Base-by-base conservation (phyloP, 2,888 invertebrate species). In the Temnothorax unifasciatus region DNA sequence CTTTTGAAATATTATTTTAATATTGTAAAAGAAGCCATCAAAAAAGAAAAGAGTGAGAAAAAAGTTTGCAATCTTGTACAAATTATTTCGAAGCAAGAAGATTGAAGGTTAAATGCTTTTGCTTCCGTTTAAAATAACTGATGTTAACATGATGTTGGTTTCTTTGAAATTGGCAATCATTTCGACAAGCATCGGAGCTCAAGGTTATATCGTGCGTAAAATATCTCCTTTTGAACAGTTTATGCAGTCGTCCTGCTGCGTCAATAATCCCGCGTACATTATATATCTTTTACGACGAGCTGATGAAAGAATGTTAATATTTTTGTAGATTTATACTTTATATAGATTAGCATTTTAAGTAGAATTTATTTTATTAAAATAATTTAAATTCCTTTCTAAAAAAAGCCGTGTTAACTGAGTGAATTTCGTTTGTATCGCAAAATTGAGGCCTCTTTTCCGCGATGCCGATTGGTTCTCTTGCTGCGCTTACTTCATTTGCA, bases 91-190 rank as follows among this genome's bases (percentile, higher is more conserved):
- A 21, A 15, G 5, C 9, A 4, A 34, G 15, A 47, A 29, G 18
- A 47, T 68, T 2, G 47, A 68, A 71, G 52, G 52, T 34, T 52
- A 50, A 50, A 9, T 71, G 13, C 6, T 38, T 59, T 47, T 63
- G 21, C 29, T 44, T 59, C 44, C 44, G 1, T 34, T 61, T 75
- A 41, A 73, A 41, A 73, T 57, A 18, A 54, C 38, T 38, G 38
- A 54, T 5, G 6, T 50, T 63, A 38, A 64, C 3, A 5, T 21
- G 21, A 64, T 41, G 21, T 66, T 54, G 38, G 3, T 73, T 54
- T 73, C 71, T 73, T 73, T 54, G 15, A 71, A 71, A 54, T 54
- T 71, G 38, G 54, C 38, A 54, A 73, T 73, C 13, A 71, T 54
- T 73, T 54, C 38, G 15, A 38, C 18, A 71, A 71, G 13, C 13